Percentiles rank a stretch among this genome's conserved stretches.
Evolutionary conservation across 1,140 invertebrate genomes (phyloP).

Genomic region (Macrobrachium rosenbergii): DNA sequence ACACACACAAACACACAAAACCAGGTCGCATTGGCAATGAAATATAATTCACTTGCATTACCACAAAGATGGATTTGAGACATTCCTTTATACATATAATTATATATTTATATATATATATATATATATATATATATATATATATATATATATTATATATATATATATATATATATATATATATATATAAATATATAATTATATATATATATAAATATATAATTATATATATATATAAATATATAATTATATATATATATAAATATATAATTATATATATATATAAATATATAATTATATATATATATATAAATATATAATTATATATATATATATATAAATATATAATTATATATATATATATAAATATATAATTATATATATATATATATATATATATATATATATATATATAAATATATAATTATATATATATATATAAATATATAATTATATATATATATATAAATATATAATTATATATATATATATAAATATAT

Average conservation of each 20-base stretch:
- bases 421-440: background rate
- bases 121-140: no score
- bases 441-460: background rate
- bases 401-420: background rate
- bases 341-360: background rate
- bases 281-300: no score
- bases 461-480: constrained; percentile 3
- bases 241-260: constrained; percentile 15
- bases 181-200: background rate
- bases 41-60: no score
- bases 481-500: constrained; percentile 12
- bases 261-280: no score
- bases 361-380: background rate
- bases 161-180: no score
- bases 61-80: no score
- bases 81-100: no score
- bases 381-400: constrained; percentile 22
- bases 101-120: no score
- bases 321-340: constrained; percentile 4
- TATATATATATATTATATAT: no score
- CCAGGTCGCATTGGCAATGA: no score
- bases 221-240: background rate
- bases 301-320: background rate
- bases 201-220: background rate
- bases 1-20: no score